phyloP scores from a whole-genome alignment of 2,113 vertebrate species.

The Psittacus erithacus region DNA sequence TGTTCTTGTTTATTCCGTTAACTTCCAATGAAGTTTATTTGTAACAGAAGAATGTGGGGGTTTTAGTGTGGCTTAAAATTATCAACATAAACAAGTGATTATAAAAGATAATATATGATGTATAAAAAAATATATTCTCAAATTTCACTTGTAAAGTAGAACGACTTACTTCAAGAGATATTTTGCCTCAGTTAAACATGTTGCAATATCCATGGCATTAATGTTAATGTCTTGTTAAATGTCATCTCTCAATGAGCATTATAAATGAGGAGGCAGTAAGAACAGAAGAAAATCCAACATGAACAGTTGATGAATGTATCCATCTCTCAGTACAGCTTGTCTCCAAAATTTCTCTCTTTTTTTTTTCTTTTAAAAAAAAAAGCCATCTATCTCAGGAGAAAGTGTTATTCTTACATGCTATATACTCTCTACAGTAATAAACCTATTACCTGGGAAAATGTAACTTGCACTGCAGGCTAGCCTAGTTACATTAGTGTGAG shows the following conservation, averaged over 20 bases:
- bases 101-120: not conserved
- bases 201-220: not conserved
- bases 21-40: not conserved
- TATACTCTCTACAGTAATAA: not conserved
- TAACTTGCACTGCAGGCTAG: not conserved
- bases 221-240: conserved; percentile 12
- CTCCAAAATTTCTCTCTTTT: not conserved
- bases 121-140: not conserved
- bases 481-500: not conserved
- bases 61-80: not conserved
- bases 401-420: not conserved
- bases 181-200: not conserved
- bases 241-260: not conserved
- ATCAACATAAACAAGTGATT: not conserved
- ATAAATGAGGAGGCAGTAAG: conserved; percentile 6
- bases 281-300: not conserved
- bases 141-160: not conserved
- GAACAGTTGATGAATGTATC: not conserved
- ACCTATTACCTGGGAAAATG: not conserved
- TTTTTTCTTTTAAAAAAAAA: not conserved
- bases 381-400: not conserved
- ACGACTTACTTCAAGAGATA: not conserved
- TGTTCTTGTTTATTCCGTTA: not conserved
- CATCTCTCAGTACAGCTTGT: not conserved
- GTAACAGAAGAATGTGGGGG: not conserved